Conservation (phyloP, 2,888 invertebrate genomes). For the Aphidius colemani region DNA sequence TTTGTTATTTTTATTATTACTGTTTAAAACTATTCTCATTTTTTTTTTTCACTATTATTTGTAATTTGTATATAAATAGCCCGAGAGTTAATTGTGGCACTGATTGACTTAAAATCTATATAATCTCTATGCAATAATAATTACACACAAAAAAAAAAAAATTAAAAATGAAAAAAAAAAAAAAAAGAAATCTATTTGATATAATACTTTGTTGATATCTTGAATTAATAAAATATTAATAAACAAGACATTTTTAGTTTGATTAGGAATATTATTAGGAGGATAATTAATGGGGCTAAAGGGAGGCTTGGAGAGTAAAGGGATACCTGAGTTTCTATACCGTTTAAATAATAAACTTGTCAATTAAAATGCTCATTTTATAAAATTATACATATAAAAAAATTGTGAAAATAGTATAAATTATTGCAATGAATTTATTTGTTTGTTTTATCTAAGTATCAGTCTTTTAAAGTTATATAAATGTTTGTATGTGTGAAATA, state of each 20-base stretch:
- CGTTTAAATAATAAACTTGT: neutral
- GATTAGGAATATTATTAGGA: neutral
- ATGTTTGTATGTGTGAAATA: too few relatives aligned
- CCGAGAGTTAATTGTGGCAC: conserved; percentile 15
- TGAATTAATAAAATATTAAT: neutral
- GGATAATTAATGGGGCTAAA: neutral
- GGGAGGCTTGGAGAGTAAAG: neutral
- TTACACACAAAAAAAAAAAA: too few relatives aligned
- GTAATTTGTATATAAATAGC: conserved; percentile 9
- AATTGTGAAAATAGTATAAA: conserved; percentile 15
- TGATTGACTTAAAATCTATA: conserved; percentile 22
- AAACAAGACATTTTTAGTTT: neutral
- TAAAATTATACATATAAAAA: conserved; percentile 9
- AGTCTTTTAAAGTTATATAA: conserved; percentile 19
- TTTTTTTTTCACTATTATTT: conserved; percentile 13
- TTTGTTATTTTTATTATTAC: neutral
- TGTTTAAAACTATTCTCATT: conserved; percentile 13
- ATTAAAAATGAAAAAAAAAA: too few relatives aligned
- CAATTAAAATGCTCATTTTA: neutral
- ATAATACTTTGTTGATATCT: conserved; percentile 27
- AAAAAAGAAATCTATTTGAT: conserved; percentile 18
- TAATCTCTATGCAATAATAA: too few relatives aligned
- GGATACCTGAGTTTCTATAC: neutral
- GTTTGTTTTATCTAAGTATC: conserved; percentile 19
- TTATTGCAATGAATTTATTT: conserved; percentile 22